Base-by-base conservation (phyloP, 2,888 invertebrate genomes). In the Andrena bucephala region DNA sequence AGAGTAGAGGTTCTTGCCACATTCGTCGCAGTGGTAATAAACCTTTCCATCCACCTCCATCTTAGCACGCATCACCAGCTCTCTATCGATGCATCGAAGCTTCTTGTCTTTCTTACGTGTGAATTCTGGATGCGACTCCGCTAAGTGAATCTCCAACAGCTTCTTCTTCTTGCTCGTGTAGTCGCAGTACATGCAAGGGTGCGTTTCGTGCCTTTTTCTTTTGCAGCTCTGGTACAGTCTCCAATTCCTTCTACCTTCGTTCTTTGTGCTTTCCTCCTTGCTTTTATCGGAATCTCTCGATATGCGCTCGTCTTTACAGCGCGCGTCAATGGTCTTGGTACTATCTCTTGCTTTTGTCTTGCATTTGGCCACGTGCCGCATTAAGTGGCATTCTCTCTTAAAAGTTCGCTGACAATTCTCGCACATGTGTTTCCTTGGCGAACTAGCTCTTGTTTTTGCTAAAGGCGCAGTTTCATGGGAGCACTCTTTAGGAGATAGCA, bases 1-100 rank as follows among this genome's bases (percentile, higher is more conserved):
- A 0, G 96, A 96, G 87, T 95, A 95, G 31, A 96, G 92, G 81
- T 94, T 95, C 90, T 96, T 96, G 0, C 95, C 95, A 90, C 96
- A 96, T 20, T 94, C 93, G 59, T 93, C 94, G 89, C 96, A 96
- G 63, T 94, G 94, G 90, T 95, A 96, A 87, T 94, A 95, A 8
- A 94, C 92, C 81, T 95, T 95, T 0, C 95, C 96, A 87, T 95
- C 94, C 0, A 94, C 93, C 42, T 94, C 93, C 66, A 91, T 89
- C 69, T 83, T 89, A 0, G 92, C 92, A 10, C 89, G 86, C 27
- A 85, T 86, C 1, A 95, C 92, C 20, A 94, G 91, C 66, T 95
- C 95, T 67, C 95, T 81, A 27, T 91, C 88, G 2, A 81, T 52
- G 52, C 82, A 86, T 24, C 83, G 77, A 2, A 79, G 62, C 8